Evolutionary conservation across 2,113 vertebrate genomes (phyloP), one percentile per base, ranked within the genome.

Genomic region (Lepisosteus osseus): DNA sequence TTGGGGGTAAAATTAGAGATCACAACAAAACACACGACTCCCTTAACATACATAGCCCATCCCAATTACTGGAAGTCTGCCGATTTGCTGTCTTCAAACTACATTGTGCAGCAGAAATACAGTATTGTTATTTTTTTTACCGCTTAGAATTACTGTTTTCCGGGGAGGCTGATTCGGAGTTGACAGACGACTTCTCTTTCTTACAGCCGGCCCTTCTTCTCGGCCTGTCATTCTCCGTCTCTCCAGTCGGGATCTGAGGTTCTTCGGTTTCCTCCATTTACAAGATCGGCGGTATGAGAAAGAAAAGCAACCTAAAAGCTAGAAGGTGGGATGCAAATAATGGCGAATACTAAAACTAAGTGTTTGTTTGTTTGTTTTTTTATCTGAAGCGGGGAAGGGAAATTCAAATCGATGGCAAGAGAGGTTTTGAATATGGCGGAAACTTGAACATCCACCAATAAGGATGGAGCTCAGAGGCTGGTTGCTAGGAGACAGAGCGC

Each of bases 371-470:
- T 67, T 61, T 41, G 68, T 69, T 56, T 51, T 63, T 47, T 59
- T 59, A 15, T 59, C 59, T 61, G 13, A 3, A 13, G 44, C 29
- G 57, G 70, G 41, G 68, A 65, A 70, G 62, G 29, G 17, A 11
- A 63, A 57, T 63, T 54, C 75, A 74, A 77, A 77, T 70, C 41
- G 65, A 66, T 68, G 45, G n/a, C 11, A 51, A 69, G 29, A 55
- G 14, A 69, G 56, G 69, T 89, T 29, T 91, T 89, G 87, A 90
- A 90, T 80, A 86, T 85, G 84, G 84, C 85, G 89, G 86, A 90
- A 80, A 65, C 77, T 72, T 67, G 71, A 63, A 70, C 51, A 40
- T 13, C 3, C 66, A 72, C 90, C 87, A 89, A 89, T 89, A n/a
- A 79, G 69, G 61, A 67, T 11, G 47, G 70, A 54, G 29, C 7